Evolutionary conservation across 2,113 vertebrate species (phyloP), one percentile per base, ranked within the genome.

Genomic region (Casuarius casuarius): DNA sequence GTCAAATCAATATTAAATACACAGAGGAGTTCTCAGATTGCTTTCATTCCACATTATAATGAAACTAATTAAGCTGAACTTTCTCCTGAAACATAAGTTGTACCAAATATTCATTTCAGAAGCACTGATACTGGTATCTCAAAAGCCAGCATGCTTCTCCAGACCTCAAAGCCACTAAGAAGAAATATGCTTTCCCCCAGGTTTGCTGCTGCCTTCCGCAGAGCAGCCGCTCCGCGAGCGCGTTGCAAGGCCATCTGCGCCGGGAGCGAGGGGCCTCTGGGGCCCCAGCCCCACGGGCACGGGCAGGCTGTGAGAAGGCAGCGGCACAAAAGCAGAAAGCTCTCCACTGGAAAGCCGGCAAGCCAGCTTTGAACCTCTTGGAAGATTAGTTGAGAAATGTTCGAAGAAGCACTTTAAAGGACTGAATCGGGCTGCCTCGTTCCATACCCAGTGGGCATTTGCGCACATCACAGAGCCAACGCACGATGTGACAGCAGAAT

Each of bases 281-380:
- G 35, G 10, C 8, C n/a, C 18, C 16, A 8, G 9, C 15, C 46
- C 2, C 9, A 7, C 20, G 38, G 38, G 40, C 72, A 12, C 13
- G 0, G n/a, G 9, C 28, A 31, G 18, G 31, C 21, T 2, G 31
- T 1, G 59, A 13, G 42, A 16, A 26, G 20, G 35, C 74, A 6
- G 31, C 4, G 1, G 22, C 59, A 5, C 29, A 15, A 18, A 2
- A 8, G 1, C 15, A 2, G 18, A 4, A 23, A 3, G 42, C 9
- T 35, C 20, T 8, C 2, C 16, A 4, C 18, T 0, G 23, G 4
- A 17, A 16, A 13, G 0, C 10, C 1, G 54, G 15, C 31, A 15
- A 10, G 19, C 7, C 21, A 4, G 51, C 21, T 44, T 40, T 1
- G 17, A 17, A 22, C 21, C 26, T 12, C 4, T 28, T 7, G 18